A percentile compares a stretch with the other conserved stretches of the same genome.
These are phyloP conservation scores for Bambusicola thoracicus DNA, from an alignment of 2,113 vertebrate species.

Conservation along the genomic window DNA sequence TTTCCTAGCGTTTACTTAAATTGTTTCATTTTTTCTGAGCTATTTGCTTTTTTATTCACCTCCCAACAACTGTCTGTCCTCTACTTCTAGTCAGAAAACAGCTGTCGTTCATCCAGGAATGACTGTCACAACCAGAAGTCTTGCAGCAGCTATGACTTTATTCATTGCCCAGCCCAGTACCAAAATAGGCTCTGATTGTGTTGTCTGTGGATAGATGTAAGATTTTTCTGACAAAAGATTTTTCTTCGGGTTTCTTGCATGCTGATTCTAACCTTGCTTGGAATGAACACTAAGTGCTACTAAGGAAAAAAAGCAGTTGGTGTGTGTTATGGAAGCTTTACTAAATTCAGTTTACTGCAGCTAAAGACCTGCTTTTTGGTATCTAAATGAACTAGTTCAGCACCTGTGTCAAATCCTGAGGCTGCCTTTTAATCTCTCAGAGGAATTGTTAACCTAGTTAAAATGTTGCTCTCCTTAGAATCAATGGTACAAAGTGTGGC, in stretches of 20 bases:
- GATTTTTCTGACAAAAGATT: neutral
- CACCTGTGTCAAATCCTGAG: neutral
- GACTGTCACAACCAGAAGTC: neutral
- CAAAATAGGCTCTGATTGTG: neutral
- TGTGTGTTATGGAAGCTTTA: neutral
- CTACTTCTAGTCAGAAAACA: neutral
- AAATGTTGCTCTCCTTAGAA: neutral
- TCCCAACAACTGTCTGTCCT: neutral
- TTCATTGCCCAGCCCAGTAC: neutral
- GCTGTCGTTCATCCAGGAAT: neutral
- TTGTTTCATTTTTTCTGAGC: neutral
- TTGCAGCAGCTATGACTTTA: neutral
- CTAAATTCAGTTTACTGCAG: neutral
- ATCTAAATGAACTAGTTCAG: neutral
- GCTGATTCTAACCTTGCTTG: neutral
- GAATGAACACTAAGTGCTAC: neutral
- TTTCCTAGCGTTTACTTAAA: neutral
- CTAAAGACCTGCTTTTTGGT: neutral
- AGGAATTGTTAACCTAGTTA: neutral
- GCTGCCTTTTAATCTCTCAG: neutral
- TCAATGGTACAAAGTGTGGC: neutral
- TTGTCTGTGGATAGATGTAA: neutral
- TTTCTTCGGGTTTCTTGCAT: neutral
- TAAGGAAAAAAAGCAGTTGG: neutral
- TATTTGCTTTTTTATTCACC: neutral